Evolutionary conservation across 2,797 vertebrate genomes (phyloP).

Genomic region (Enoplosus armatus): DNA sequence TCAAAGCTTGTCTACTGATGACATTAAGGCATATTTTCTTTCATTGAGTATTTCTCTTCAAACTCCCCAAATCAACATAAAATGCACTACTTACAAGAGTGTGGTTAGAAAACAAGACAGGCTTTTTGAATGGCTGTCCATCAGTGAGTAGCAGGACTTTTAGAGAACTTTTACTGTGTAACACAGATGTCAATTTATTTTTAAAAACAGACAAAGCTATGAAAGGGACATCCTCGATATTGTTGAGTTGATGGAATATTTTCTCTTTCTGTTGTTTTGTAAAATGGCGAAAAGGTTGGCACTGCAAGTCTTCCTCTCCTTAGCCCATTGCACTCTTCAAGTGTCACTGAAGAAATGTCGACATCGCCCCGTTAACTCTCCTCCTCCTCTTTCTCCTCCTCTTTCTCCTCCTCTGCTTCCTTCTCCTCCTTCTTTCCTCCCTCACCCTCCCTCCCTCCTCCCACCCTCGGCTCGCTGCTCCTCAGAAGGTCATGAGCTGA

Average conservation of each 20-base stretch:
- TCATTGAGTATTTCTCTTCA: constrained; percentile 40
- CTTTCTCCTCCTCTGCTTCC: constrained; percentile 4
- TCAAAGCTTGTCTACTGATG: constrained; percentile 62
- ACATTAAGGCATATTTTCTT: constrained; percentile 79
- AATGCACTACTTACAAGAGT: constrained; percentile 63
- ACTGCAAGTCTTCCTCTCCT: constrained; percentile 75
- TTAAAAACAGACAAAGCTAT: constrained; percentile 54
- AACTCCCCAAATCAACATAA: constrained; percentile 55
- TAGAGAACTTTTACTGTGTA: constrained; percentile 38
- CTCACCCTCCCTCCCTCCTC: constrained; percentile 72
- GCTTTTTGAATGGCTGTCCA: constrained; percentile 31
- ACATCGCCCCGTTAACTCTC: constrained; percentile 57
- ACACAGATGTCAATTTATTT: constrained; percentile 47
- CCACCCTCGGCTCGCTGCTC: constrained; percentile 76
- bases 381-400: constrained; percentile 36
- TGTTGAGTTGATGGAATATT: constrained; percentile 63
- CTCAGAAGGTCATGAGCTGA: constrained; percentile 92
- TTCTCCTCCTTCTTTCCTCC: constrained; percentile 39
- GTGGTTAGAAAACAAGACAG: constrained; percentile 41
- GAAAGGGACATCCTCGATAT: constrained; percentile 57
- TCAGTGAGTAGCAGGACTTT: constrained; percentile 45
- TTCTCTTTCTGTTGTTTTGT: constrained; percentile 64
- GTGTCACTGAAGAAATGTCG: constrained; percentile 78
- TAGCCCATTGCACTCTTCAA: constrained; percentile 72
- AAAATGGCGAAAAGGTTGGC: constrained; percentile 63